Conservation (phyloP, 2,888 invertebrate species). For the Zonitis immaculata region DNA sequence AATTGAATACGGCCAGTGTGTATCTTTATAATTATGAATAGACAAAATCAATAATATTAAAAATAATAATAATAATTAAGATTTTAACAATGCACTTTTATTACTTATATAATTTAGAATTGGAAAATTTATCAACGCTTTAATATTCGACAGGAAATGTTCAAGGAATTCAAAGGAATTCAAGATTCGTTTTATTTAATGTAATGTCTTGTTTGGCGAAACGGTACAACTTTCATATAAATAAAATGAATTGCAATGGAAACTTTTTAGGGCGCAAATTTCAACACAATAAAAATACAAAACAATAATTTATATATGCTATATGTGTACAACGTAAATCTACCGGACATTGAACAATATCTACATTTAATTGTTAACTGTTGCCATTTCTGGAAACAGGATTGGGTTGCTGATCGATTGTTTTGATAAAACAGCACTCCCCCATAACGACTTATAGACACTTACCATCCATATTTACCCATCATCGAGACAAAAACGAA, state of each 20-base stretch:
- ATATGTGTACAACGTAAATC: constrained; percentile 24
- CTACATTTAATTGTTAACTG: constrained; percentile 19
- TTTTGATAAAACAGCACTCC: constrained; percentile 2
- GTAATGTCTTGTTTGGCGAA: too few relatives aligned
- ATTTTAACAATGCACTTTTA: constrained; percentile 9
- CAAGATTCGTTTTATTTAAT: too few relatives aligned
- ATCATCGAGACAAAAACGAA: not conserved
- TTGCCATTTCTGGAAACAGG: constrained; percentile 7
- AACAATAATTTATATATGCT: constrained; percentile 20
- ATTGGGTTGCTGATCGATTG: constrained; percentile 1
- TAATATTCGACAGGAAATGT: constrained; percentile 32
- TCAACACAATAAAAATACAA: too few relatives aligned
- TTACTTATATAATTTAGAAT: too few relatives aligned
- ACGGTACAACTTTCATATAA: too few relatives aligned
- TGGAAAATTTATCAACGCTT: constrained; percentile 11
- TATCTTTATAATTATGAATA: constrained; percentile 19
- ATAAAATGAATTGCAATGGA: too few relatives aligned
- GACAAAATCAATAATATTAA: too few relatives aligned
- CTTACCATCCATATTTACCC: too few relatives aligned
- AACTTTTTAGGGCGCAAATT: constrained; percentile 12
- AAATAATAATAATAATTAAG: too few relatives aligned
- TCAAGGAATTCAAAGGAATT: too few relatives aligned
- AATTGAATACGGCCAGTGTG: constrained; percentile 42
- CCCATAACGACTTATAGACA: not conserved
- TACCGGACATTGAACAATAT: constrained; percentile 20